A percentile compares a stretch with the other conserved stretches of the same genome.
Conservation (phyloP, 35 echinoderm and acorn worm genomes). For the Apostichopus japonicus region DNA sequence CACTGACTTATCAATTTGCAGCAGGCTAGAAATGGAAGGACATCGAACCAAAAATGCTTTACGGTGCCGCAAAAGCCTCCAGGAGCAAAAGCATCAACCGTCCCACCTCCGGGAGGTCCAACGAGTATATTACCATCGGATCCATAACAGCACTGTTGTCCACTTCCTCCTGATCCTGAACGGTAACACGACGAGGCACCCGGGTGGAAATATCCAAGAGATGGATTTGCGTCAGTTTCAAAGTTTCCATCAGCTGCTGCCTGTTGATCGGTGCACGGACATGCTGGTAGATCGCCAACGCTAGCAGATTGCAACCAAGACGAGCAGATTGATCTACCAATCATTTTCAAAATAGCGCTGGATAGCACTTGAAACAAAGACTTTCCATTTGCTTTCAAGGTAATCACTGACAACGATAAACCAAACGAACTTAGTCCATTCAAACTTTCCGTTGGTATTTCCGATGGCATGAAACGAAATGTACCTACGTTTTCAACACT, state of each 20-base stretch:
- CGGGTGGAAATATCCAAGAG: constrained; percentile 32
- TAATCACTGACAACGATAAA: constrained; percentile 6
- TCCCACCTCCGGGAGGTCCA: constrained; percentile 66
- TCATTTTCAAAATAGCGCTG: background rate
- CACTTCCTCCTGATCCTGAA: constrained; percentile 22
- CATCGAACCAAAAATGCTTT: constrained; percentile 63
- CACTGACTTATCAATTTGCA: constrained; percentile 57
- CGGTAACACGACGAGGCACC: constrained; percentile 47
- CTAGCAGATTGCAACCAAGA: background rate
- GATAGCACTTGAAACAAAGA: background rate
- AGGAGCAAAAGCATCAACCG: constrained; percentile 58
- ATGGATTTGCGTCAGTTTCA: background rate
- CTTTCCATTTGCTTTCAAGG: background rate
- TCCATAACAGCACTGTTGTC: constrained; percentile 74
- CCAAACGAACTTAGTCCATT: background rate
- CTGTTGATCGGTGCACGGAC: constrained; percentile 51
- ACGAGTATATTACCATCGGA: constrained; percentile 60
- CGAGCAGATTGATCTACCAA: background rate
- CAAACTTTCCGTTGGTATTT: background rate
- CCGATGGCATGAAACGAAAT: background rate
- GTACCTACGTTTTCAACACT: constrained; percentile 52
- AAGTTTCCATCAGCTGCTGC: constrained; percentile 43
- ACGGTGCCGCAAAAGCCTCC: background rate
- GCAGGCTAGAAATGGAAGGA: constrained; percentile 59
- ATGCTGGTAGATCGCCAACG: constrained; percentile 33